A percentile compares a stretch with the other conserved stretches of the same genome.
These are phyloP conservation scores for Caenorhabditis tropicalis DNA, from an alignment of 1,140 invertebrate genomes.

Conservation along the genomic window DNA sequence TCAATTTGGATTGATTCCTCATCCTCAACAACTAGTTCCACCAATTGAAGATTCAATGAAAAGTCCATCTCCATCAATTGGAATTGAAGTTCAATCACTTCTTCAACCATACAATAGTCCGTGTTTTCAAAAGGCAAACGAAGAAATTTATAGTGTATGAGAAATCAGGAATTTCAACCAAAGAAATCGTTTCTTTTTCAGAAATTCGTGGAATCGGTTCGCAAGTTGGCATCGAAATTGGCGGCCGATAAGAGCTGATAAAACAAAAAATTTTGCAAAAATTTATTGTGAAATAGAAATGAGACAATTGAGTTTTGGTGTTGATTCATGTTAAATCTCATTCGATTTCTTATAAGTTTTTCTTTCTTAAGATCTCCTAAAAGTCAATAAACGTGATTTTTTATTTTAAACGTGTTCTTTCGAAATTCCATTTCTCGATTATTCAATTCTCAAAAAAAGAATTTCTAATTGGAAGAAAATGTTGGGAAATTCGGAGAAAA, in stretches of 20 bases:
- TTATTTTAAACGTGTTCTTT: neutral
- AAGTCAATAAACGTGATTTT: neutral
- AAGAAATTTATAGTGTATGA: neutral
- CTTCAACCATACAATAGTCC: neutral
- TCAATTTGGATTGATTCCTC: neutral
- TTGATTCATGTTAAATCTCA: neutral
- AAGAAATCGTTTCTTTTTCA: neutral
- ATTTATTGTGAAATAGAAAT: neutral
- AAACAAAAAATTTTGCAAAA: neutral
- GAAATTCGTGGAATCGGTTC: slow-evolving; percentile 18
- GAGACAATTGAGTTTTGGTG: neutral
- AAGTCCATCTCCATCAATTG: neutral
- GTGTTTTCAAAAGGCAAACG: neutral
- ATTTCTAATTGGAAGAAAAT: neutral
- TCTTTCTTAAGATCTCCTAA: neutral
- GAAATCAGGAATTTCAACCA: neutral
- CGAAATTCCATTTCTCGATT: neutral
- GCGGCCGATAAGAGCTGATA: neutral
- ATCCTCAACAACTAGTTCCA: neutral
- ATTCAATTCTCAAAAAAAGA: neutral
- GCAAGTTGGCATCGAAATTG: neutral
- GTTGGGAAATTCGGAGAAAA: neutral
- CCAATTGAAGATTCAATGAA: neutral
- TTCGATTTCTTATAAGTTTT: neutral
- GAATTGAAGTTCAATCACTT: neutral